phyloP scores from a whole-genome alignment of 2,113 vertebrate genomes.

The Lophura nycthemera region DNA sequence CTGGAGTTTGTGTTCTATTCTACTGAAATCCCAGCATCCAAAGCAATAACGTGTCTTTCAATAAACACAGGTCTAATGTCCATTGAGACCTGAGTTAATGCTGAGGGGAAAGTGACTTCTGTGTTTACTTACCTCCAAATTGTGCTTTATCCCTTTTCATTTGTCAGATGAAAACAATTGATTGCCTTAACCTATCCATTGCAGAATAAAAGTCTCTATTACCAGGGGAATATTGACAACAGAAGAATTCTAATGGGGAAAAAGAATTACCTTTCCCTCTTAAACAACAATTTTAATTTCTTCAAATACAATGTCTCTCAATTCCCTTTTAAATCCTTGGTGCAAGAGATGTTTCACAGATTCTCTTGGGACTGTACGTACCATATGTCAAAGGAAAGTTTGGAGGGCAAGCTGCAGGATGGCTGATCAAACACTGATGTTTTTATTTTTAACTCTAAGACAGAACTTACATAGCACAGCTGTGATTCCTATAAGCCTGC shows the following conservation, averaged over 20 bases:
- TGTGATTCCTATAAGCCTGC: constrained; percentile 34
- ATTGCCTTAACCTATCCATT: background rate
- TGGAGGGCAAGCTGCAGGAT: background rate
- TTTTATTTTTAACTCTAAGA: constrained; percentile 34
- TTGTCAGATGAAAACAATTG: constrained; percentile 43
- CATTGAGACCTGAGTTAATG: constrained; percentile 40
- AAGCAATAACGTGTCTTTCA: constrained; percentile 58
- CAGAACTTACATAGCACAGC: constrained; percentile 8
- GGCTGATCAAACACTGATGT: constrained; percentile 1
- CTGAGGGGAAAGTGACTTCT: constrained; percentile 45
- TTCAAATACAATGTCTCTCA: background rate
- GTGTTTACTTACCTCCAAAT: constrained; percentile 49
- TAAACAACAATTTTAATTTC: background rate
- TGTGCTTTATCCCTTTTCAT: constrained; percentile 39
- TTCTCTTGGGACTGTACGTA: background rate
- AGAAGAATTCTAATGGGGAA: background rate
- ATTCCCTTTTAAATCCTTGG: background rate
- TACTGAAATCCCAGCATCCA: constrained; percentile 60
- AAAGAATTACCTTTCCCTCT: background rate
- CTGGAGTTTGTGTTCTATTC: constrained; percentile 53
- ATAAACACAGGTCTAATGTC: constrained; percentile 42
- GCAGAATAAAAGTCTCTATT: background rate
- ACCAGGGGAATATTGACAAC: background rate
- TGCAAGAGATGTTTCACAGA: background rate
- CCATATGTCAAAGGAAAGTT: constrained; percentile 1